Conservation (phyloP, 1,140 invertebrate species). For the Drosophila azteca region DNA sequence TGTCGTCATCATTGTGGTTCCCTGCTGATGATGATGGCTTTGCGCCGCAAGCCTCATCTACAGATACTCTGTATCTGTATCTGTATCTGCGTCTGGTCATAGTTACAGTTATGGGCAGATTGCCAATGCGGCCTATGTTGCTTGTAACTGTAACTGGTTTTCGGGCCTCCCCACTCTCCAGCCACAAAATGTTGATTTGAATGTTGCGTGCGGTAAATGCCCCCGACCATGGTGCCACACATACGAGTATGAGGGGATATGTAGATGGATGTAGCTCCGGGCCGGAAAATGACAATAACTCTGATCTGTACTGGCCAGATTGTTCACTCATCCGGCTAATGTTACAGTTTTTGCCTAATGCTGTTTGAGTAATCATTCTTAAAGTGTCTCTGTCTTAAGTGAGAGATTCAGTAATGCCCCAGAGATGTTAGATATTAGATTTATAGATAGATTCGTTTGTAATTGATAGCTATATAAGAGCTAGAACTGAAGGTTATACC, state of each 20-base stretch:
- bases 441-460: too few species aligned
- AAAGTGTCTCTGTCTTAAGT: constrained; percentile 19
- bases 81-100: constrained; percentile 23
- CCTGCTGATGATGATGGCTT: constrained; percentile 61
- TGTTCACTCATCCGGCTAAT: constrained; percentile 10
- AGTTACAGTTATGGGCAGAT: constrained; percentile 46
- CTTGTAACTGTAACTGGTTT: constrained; percentile 56
- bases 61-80: constrained; percentile 10
- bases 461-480: too few species aligned
- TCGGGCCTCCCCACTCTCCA: constrained; percentile 12
- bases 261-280: neutral
- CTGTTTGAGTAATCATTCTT: constrained; percentile 12
- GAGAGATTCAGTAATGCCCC: constrained; percentile 17
- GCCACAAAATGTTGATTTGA: constrained; percentile 55
- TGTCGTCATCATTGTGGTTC: constrained; percentile 31
- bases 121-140: constrained; percentile 16
- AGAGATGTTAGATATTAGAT: neutral
- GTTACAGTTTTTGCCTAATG: constrained; percentile 23
- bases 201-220: constrained; percentile 65
- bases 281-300: constrained; percentile 47
- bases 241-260: neutral
- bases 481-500: too few species aligned
- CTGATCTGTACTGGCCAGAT: constrained; percentile 28
- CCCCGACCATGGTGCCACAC: neutral
- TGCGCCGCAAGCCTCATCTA: constrained; percentile 43